Percentiles rank a stretch among this genome's conserved stretches.
Evolutionary conservation across 1,140 invertebrate genomes (phyloP).

Genomic region (Cardiocondyla obscurior): DNA sequence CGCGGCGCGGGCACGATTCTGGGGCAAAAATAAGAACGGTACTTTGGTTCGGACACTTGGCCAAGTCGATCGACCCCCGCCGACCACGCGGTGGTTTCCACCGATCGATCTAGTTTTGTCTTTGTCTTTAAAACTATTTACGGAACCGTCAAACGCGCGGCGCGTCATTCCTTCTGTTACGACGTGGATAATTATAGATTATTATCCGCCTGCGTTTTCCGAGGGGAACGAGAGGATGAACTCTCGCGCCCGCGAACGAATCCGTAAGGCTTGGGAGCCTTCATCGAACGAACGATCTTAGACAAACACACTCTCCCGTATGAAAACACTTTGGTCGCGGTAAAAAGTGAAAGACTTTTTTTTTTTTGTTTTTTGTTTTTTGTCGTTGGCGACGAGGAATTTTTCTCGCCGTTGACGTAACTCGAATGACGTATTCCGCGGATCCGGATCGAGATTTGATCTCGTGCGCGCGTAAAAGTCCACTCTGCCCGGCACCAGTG

Average conservation of each 20-base stretch:
- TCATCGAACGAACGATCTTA: slow-evolving; percentile 52
- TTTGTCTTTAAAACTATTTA: slow-evolving; percentile 44
- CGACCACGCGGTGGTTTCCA: no score
- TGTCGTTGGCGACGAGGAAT: slow-evolving; percentile 16
- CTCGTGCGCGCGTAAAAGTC: neutral
- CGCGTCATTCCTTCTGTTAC: neutral
- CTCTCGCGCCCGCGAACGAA: slow-evolving; percentile 43
- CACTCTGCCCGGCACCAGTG: neutral
- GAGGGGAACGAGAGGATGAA: slow-evolving; percentile 49
- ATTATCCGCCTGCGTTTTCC: slow-evolving; percentile 57
- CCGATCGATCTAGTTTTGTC: slow-evolving; percentile 4
- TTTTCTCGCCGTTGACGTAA: slow-evolving; percentile 38
- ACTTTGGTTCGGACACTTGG: no score
- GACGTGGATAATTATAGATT: slow-evolving; percentile 68
- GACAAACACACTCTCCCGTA: slow-evolving; percentile 56
- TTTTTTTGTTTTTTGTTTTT: no score
- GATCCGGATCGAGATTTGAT: slow-evolving; percentile 3
- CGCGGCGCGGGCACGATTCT: slow-evolving; percentile 13
- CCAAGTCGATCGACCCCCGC: neutral
- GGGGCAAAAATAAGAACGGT: no score
- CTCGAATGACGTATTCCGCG: neutral
- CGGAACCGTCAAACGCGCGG: neutral
- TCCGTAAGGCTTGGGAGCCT: slow-evolving; percentile 50
- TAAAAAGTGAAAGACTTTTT: slow-evolving; percentile 59
- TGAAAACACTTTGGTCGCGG: slow-evolving; percentile 54